Conservation (phyloP, 2,113 vertebrate genomes). For the Hippocampus guttulatus region DNA sequence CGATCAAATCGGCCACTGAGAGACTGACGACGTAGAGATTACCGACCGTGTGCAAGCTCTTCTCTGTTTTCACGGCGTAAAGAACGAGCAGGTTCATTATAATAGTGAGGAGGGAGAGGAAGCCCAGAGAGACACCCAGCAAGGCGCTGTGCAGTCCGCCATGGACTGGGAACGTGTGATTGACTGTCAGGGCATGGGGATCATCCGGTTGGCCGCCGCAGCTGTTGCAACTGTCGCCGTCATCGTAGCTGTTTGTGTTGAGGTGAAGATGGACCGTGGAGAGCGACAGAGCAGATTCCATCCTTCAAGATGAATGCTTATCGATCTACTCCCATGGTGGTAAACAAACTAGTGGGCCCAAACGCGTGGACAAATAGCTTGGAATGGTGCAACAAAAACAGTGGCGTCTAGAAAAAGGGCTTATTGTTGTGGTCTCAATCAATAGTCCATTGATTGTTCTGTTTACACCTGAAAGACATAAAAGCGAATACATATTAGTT, state of each 20-base stretch:
- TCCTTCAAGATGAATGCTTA: not conserved
- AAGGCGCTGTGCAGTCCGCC: conserved; percentile 56
- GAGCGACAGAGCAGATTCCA: conserved; percentile 13
- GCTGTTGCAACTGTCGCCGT: conserved; percentile 28
- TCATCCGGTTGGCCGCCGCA: conserved; percentile 19
- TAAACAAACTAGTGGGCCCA: conserved; percentile 11
- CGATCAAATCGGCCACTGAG: conserved; percentile 86
- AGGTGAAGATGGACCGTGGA: conserved; percentile 27
- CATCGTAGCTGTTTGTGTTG: conserved; percentile 16
- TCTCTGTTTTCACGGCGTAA: conserved; percentile 81
- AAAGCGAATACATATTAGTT: conserved; percentile 9
- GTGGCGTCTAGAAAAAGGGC: not conserved
- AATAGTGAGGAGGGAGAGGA: conserved; percentile 81
- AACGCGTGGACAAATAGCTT: not conserved
- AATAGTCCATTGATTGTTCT: conserved; percentile 7
- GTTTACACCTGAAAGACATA: conserved; percentile 45
- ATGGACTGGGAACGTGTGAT: conserved; percentile 45
- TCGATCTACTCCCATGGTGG: conserved; percentile 49
- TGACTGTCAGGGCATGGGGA: conserved; percentile 19
- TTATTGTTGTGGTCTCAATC: conserved; percentile 4
- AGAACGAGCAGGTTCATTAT: conserved; percentile 90
- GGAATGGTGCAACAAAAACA: not conserved
- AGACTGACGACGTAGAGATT: conserved; percentile 95
- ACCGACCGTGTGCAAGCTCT: conserved; percentile 88
- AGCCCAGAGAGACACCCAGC: conserved; percentile 78